Evolutionary conservation across 2,888 invertebrate genomes (phyloP), one percentile per base, ranked within the genome.

Genomic region (Anoplius nigerrimus): DNA sequence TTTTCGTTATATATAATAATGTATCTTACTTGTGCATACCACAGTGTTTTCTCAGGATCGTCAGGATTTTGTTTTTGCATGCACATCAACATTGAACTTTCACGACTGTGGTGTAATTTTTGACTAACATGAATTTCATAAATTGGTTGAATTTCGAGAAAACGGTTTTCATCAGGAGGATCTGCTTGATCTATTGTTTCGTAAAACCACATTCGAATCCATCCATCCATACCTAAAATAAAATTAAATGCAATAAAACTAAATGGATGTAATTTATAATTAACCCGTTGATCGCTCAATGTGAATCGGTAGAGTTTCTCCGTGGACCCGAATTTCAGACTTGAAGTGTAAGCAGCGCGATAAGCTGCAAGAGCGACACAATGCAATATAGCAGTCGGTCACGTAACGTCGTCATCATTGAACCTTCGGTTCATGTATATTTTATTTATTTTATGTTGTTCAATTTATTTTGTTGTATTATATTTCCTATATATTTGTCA

Each of bases 141-240:
- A 62, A 95, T 94, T 0, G 97, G 97, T 85, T 97, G 96, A 65
- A 97, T 92, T 88, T 96, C 94, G 22, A 97, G 92, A 69, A 92
- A 93, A 5, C 93, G 92, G 79, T 95, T 93, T 5, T 95, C 94
- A 79, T 96, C 96, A 0, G 94, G 92, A 0, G 94, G 94, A 88
- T 97, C 95, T 0, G 97, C 95, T 71, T 94, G 92, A 77, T 97
- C 96, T n/a, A 97, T 95, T 0, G 94, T 94, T 78, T 96, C 96
- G 91, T 97, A 97, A 89, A 95, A 96, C 97, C 98, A 98, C 11
- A 95, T 92, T 5, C 93, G 91, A 15, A 95, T 91, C 86, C 93
- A 94, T 0, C 96, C 96, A 85, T 96, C 96, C 84, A 93, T 92
- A 0, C 94, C 92, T 80, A 89, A 55, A 11, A 20, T 13, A 52